A percentile compares a stretch with the other conserved stretches of the same genome.
phyloP scores from a whole-genome alignment of 2,113 vertebrate genomes.

The Elanoides forficatus region DNA sequence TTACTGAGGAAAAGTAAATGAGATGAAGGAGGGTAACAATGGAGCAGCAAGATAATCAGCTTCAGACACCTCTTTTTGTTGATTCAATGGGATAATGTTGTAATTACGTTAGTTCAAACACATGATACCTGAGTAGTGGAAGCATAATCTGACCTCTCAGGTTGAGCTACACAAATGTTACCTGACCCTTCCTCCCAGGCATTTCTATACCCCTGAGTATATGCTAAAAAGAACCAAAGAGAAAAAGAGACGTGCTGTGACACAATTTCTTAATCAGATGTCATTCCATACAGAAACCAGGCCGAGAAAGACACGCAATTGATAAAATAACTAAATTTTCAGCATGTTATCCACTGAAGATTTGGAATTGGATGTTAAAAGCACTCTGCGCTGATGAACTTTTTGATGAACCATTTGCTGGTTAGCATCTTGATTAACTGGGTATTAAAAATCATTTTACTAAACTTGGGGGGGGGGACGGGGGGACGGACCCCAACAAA shows the following conservation, averaged over 20 bases:
- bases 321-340: slow-evolving; percentile 7
- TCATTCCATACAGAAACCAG: background rate
- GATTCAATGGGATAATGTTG: background rate
- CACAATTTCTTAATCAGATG: background rate
- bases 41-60: background rate
- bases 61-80: background rate
- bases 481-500: background rate
- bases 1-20: background rate
- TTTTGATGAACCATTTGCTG: background rate
- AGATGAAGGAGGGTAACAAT: background rate
- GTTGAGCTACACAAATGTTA: background rate
- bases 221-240: background rate
- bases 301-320: background rate
- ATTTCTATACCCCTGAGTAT: background rate
- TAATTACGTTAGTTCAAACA: background rate
- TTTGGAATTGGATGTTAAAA: background rate
- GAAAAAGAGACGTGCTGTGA: background rate
- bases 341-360: background rate
- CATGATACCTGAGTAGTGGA: background rate
- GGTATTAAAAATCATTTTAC: background rate
- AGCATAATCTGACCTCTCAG: background rate
- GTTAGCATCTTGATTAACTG: background rate
- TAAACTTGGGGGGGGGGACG: accelerated
- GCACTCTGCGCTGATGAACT: background rate
- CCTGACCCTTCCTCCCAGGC: background rate